Base-by-base conservation (phyloP, 2,797 vertebrate genomes). In the Ctenosaura bakeri region DNA sequence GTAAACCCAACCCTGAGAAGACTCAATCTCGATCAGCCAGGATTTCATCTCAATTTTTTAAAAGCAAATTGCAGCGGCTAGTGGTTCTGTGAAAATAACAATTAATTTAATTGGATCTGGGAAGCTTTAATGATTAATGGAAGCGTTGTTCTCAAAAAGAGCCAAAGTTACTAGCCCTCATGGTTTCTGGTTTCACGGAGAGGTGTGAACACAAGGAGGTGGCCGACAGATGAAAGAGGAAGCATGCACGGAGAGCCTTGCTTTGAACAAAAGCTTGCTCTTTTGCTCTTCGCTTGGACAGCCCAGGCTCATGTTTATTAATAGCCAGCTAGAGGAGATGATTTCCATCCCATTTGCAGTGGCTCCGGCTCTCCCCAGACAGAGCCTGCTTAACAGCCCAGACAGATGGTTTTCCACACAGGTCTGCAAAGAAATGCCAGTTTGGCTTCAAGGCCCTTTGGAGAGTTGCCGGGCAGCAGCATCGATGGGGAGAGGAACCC, bases 391-490 rank as follows among this genome's bases (percentile, higher is more conserved):
- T 35, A 50, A 42, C 32, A 29, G 59, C 83, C 74, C 42, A 38
- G 77, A 86, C 88, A 83, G 87, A 91, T 89, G 90, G 87, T 66
- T 86, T 86, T 85, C 83, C 78, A 59, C 76, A 20, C 76, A n/a
- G 90, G 76, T 12, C 66, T 71, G 84, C 20, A 71, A 83, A 87
- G 90, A 83, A 78, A 77, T 29, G 84, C 79, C 88, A 69, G 79
- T 46, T 82, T 83, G 59, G 79, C 79, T 91, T 29, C 78, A 59
- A 83, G 71, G 78, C 35, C 66, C 78, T 71, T 91, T 56, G 50
- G 78, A 91, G 90, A 76, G 13, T 78, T 69, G 79, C 91, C 74
- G 91, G 89, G 90, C 92, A 88, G 59, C 59, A 62, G 59, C 59
- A 62, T 32, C 1, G 54, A 35, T 83, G 83, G 88, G 84, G 59